Base-by-base conservation (phyloP, 2,797 vertebrate genomes). In the Amphiprion clarkii region DNA sequence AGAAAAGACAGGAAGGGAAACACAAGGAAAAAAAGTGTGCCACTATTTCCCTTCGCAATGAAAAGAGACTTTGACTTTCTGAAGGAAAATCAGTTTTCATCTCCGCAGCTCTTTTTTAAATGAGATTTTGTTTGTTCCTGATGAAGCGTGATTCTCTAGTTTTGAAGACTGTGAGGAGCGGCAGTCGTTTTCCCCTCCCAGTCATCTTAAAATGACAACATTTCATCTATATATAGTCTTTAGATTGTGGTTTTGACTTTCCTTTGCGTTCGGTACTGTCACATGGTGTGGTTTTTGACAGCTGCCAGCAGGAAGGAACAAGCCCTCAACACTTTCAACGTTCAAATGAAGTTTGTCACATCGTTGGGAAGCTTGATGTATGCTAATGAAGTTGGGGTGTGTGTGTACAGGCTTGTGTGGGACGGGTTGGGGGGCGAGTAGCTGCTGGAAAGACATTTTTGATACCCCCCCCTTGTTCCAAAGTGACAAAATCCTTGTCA, bases 201-300 rank as follows among this genome's bases (percentile, higher is more conserved):
- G 84, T 92, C 89, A 89, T 94, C 90, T 91, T 89, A 92, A 92
- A 93, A 89, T 92, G 88, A 92, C 91, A 93, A 90, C 85, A 90
- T 92, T 94, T 95, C 85, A 93, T 95, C 93, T 95, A 95, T 93
- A 94, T 94, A 94, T 94, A 95, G 93, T 88, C 82, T 91, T 93
- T 82, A 92, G 87, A 93, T 92, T 91, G 88, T 78, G 89, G 86
- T 85, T 93, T 86, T 89, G 91, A 91, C 89, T 93, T 89, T 76
- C 86, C 83, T 81, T 67, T 70, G 88, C 57, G 78, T 86, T 88
- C 75, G 78, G 76, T 84, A 74, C 81, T 73, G 90, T 92, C 90
- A 89, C 86, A 89, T 77, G 86, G 84, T 76, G 69, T 88, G 81
- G 83, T 89, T 93, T 92, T 42, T 95, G 94, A 95, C 95, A 95